These are phyloP conservation scores for Electrona antarctica DNA, from an alignment of 2,113 vertebrate species.

Conservation along the genomic window DNA sequence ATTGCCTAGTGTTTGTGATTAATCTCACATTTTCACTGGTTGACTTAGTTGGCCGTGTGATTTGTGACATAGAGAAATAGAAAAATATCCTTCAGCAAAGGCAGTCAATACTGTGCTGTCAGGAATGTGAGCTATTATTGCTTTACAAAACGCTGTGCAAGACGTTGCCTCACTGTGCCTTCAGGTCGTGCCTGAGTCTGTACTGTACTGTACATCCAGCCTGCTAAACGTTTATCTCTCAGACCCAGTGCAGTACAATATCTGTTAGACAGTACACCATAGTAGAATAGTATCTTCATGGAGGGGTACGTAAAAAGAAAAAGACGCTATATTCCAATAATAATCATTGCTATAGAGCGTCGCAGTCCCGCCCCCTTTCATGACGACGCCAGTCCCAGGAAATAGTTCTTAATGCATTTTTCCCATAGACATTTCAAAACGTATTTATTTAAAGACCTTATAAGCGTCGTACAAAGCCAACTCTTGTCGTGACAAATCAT, in stretches of 20 bases:
- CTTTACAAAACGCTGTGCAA: background rate
- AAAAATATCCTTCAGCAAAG: background rate
- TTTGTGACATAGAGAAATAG: background rate
- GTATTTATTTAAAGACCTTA: too few relatives aligned
- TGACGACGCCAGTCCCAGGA: too few relatives aligned
- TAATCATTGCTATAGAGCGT: too few relatives aligned
- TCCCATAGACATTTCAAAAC: too few relatives aligned
- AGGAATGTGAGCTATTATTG: background rate
- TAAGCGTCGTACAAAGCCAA: too few relatives aligned
- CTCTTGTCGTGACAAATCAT: too few relatives aligned
- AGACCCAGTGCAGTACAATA: constrained; percentile 8
- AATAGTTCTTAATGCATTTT: too few relatives aligned
- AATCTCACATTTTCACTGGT: constrained; percentile 4
- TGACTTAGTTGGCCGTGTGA: background rate
- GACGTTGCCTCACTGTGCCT: too few relatives aligned
- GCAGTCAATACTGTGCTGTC: background rate
- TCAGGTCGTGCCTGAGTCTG: constrained; percentile 13
- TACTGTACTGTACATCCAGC: constrained; percentile 6
- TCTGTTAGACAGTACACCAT: constrained; percentile 38
- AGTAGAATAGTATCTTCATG: too few relatives aligned
- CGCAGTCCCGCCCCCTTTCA: too few relatives aligned
- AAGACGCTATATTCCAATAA: too few relatives aligned
- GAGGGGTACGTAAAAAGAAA: too few relatives aligned
- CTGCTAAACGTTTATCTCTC: constrained; percentile 26
- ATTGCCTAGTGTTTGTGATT: constrained; percentile 16